Evolutionary conservation across 2,797 vertebrate genomes (phyloP), one percentile per base, ranked within the genome.

Genomic region (Gallirallus australis): DNA sequence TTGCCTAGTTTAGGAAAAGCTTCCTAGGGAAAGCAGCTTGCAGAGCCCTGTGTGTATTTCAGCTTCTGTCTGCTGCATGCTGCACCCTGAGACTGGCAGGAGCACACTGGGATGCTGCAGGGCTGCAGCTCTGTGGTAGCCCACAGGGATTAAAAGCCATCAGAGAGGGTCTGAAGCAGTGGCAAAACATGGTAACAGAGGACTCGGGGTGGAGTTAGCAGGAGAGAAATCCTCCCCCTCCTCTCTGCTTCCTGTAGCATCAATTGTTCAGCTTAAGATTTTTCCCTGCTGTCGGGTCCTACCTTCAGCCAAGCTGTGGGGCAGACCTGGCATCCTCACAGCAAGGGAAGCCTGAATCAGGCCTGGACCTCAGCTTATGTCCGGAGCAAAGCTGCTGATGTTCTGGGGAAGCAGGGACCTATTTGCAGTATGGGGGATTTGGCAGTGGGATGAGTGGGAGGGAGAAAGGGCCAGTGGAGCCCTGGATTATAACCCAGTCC

Each of bases 11-110:
- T 31, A 71, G 89, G 64, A 60, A 84, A 81, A 65, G 37, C 40
- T 57, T 93, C 69, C 56, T n/a, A 39, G 56, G 48, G 60, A 84
- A 89, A 73, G 89, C 35, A 60, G 61, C 78, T 78, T 50, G 73
- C 30, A 37, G 39, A 66, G n/a, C 23, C 18, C 8, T 9, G 18
- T 2, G 6, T 33, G 37, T 24, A 33, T 13, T 24, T 39, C 50
- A 65, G 86, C 33, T 80, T 75, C 61, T 83, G 12, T 53, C 63
- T 86, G 60, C 68, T 88, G 7, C 0, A 2, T 73, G 75, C 82
- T 80, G 75, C 33, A 57, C 33, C 72, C 33, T 0, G 4, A 45
- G 23, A 52, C 35, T 2, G 5, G 71, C 70, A 72, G 78, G 40
- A 93, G 59, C 77, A 50, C 24, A 1, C 39, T 53, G 50, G 73